These are phyloP conservation scores for Galaxea fascicularis DNA, from an alignment of 92 coral and sea anemone species.

Conservation along the genomic window DNA sequence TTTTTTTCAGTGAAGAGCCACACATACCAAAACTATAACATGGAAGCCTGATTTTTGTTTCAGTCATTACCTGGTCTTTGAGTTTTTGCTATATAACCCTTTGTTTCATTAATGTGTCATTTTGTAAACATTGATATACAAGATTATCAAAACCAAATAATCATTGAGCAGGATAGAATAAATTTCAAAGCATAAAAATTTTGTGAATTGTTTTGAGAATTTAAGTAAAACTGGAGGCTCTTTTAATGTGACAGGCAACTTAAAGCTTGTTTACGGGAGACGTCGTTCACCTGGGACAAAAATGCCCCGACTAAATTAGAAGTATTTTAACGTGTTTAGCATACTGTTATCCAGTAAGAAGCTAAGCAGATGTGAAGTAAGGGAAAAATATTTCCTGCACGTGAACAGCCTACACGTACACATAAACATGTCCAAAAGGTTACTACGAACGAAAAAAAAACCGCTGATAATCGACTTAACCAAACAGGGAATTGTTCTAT, in stretches of 20 bases:
- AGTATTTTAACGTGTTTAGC: neutral
- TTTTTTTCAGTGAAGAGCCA: too few relatives aligned
- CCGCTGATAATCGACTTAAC: constrained; percentile 29
- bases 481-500: constrained; percentile 26
- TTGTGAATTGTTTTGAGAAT: neutral
- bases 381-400: neutral
- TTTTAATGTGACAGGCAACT: neutral
- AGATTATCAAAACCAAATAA: neutral
- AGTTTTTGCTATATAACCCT: too few relatives aligned
- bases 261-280: neutral
- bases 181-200: neutral
- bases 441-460: constrained; percentile 18
- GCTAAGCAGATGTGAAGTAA: neutral
- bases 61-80: too few relatives aligned
- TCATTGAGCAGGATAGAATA: neutral
- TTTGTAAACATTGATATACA: constrained; percentile 27
- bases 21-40: too few relatives aligned
- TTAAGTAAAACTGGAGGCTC: neutral
- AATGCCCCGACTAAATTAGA: neutral
- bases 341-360: neutral
- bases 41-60: too few relatives aligned
- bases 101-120: constrained; percentile 3
- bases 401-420: neutral
- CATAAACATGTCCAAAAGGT: neutral
- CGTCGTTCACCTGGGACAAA: neutral